Base-by-base conservation (phyloP, 1,140 invertebrate species). In the Octopus sinensis region DNA sequence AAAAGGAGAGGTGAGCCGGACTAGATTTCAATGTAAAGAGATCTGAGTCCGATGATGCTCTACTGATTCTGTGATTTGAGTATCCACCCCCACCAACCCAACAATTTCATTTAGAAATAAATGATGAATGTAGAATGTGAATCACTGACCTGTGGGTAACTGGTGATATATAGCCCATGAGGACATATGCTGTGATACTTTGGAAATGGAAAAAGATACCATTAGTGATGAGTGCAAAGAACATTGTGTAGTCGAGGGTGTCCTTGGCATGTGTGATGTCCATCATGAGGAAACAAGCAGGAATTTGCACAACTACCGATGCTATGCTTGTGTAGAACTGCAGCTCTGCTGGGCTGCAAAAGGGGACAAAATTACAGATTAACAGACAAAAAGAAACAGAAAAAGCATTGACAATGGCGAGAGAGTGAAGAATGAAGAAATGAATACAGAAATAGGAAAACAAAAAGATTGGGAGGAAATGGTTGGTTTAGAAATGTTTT, bases 181-280 rank as follows among this genome's bases (percentile, higher is more conserved):
- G 92, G 76, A 95, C 94, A 91, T 96, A 96, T 10, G 95, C 95
- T 80, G 95, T 95, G 86, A 96, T 95, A 90, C 95, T 95, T 93
- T 96, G 95, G 88, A 95, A 95, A 90, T 96, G 95, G 89, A 96
- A 96, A 89, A 95, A 95, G 6, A 96, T 87, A 80, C 95, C 95
- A 91, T 96, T 95, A 3, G 96, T 88, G 53, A 95, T 88, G 86
- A 94, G 94, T 68, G 93, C 93, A 54, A 92, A 88, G 7, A 95
- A 88, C 82, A 94, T 87, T 81, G 92, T 92, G 86, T 88, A 87
- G 90, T 93, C 86, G 91, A 90, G 84, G 5, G 84, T 87, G 82
- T 85, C 75, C 62, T 85, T 81, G 4, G 93, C 88, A 52, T 91
- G 88, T 73, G 91, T 86, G 79, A 94, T 86, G 90, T 95, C 94